These are phyloP conservation scores for Melinaea marsaeus DNA, from an alignment of 2,888 invertebrate species.

Conservation along the genomic window DNA sequence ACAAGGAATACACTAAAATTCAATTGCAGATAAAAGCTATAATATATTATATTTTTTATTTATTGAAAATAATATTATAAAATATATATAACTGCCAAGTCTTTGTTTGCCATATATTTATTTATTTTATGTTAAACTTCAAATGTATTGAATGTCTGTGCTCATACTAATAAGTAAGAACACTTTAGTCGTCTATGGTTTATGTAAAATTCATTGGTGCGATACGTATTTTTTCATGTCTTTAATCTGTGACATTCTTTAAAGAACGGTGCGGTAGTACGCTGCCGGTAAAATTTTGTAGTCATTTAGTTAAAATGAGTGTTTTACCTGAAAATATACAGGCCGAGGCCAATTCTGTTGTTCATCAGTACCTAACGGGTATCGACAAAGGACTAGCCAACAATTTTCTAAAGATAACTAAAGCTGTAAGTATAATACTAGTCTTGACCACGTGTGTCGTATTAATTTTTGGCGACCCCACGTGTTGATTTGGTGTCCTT, in stretches of 20 bases:
- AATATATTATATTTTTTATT: no score
- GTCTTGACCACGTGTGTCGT: slow-evolving; percentile 56
- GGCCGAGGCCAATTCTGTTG: slow-evolving; percentile 70
- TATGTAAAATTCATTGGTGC: not conserved
- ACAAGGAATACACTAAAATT: no score
- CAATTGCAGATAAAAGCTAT: no score
- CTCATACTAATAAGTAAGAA: no score
- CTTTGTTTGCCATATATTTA: no score
- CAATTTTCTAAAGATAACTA: slow-evolving; percentile 83
- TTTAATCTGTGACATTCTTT: slow-evolving; percentile 25
- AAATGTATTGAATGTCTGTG: no score
- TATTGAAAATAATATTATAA: no score
- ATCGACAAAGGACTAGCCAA: slow-evolving; percentile 82
- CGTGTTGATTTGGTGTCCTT: slow-evolving; percentile 45
- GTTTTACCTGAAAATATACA: slow-evolving; percentile 40
- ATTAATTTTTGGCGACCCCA: slow-evolving; percentile 38
- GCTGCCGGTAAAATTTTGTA: slow-evolving; percentile 14
- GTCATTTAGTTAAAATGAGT: slow-evolving; percentile 49
- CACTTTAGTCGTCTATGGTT: slow-evolving; percentile 1
- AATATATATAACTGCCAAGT: no score
- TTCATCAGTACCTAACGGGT: slow-evolving; percentile 81
- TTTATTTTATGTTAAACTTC: no score
- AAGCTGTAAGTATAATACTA: slow-evolving; percentile 80
- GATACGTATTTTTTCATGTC: slow-evolving; percentile 2
- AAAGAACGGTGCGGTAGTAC: slow-evolving; percentile 12